Evolutionary conservation across 2,888 invertebrate genomes (phyloP), one percentile per base, ranked within the genome.

Genomic region (Eulithis testata): DNA sequence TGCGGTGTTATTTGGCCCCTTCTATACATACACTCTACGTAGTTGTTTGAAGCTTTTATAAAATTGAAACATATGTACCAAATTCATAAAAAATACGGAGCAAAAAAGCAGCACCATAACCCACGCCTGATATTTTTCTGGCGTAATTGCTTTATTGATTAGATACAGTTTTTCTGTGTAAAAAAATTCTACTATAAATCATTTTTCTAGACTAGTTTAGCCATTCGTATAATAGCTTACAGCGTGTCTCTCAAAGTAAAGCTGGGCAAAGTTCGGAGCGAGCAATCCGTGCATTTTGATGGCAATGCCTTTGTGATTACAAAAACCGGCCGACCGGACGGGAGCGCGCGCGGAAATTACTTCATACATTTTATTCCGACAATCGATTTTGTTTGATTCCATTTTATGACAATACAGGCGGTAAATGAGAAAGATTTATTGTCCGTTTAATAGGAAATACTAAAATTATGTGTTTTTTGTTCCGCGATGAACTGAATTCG

Each of bases 221-320:
- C 21, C 21, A 8, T 21, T 49, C 4, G 4, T 49, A 11, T 21
- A 12, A 36, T 21, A 58, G 49, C 49, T 49, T 8, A 11, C 37
- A 49, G 49, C n/a, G 9, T 14, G 44, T 52, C 50, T 36, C 61
- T 49, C 51, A 53, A 57, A 60, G 49, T 49, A 54, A 36, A 54
- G 53, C 81, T 81, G 65, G 40, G 40, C 21, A 21, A 40, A 8
- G 40, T 8, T 81, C 66, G 76, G 76, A 77, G 78, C 73, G 76
- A 75, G 77, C 76, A 72, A 85, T 83, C 84, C 84, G 83, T 87
- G 87, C 84, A 89, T 88, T 88, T 87, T 88, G 86, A 89, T 89
- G 85, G 78, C 84, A 83, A 80, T 82, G 84, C 85, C 85, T 88
- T 88, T 88, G 88, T 87, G 83, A 85, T 84, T 85, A 88, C 80